Conservation (phyloP, 2,797 vertebrate species). For the Gephyroberyx darwinii region DNA sequence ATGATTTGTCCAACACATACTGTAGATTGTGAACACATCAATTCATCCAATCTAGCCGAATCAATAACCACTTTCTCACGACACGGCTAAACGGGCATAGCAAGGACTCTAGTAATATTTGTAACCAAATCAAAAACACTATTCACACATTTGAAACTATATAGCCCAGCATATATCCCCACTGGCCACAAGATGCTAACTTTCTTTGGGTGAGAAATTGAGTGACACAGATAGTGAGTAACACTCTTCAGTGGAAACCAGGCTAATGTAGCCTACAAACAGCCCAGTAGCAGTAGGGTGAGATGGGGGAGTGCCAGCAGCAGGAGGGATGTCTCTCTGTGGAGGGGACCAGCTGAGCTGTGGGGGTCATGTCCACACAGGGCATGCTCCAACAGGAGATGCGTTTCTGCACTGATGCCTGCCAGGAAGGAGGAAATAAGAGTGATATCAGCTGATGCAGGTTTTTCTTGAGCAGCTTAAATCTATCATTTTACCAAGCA, state of each 20-base stretch:
- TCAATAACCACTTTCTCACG: slow-evolving; percentile 50
- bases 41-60: slow-evolving; percentile 33
- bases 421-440: slow-evolving; percentile 24
- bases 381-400: slow-evolving; percentile 77
- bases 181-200: background rate
- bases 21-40: slow-evolving; percentile 28
- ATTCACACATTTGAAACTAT: background rate
- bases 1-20: slow-evolving; percentile 16
- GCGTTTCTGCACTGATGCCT: slow-evolving; percentile 82
- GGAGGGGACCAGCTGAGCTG: slow-evolving; percentile 56
- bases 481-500: background rate
- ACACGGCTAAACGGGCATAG: slow-evolving; percentile 3
- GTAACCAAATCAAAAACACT: slow-evolving; percentile 8
- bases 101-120: slow-evolving; percentile 8
- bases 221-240: background rate
- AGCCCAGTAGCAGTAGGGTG: slow-evolving; percentile 54
- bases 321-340: slow-evolving; percentile 21
- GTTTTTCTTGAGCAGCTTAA: background rate
- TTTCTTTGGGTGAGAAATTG: background rate
- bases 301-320: slow-evolving; percentile 55
- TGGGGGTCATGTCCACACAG: slow-evolving; percentile 79
- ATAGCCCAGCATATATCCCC: background rate
- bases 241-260: background rate
- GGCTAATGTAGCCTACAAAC: slow-evolving; percentile 43
- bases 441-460: background rate